Base-by-base conservation (phyloP, 2,888 invertebrate species). In the Brachypalpus laphriformis region DNA sequence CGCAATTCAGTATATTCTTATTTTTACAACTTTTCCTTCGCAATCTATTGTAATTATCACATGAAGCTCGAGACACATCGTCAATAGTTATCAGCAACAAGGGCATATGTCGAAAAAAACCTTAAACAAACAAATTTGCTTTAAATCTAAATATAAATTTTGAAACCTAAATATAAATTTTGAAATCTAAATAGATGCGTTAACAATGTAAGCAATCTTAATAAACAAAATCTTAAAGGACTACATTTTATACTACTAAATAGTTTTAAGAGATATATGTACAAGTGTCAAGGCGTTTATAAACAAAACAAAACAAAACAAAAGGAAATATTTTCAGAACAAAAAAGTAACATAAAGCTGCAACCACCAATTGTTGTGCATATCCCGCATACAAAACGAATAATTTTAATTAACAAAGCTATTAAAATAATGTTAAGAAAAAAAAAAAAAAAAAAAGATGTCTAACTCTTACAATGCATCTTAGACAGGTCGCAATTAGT, bases 281-380 rank as follows among this genome's bases (percentile, higher is more conserved):
- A 77, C 72, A 77, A 77, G 59, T 59, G 59, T 28, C n/a, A 75
- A 75, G 16, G 34, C 16, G 18, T 20, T 63, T 28, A 4, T 18
- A 22, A 22, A 28, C 6, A 31, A 31, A 31, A 8, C 6, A 8
- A 5, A 31, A 31, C 31, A 31, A 31, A 68, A 68, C 25, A 65
- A 65, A 18, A 76, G 2, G 37, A 0, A 68, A 34, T 49, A 28
- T 72, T n/a, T n/a, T n/a, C 49, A 72, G 25, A 80, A 54, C 57
- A 65, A 20, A 56, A 31, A 40, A 37, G 40, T 37, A 75, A 59
- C 80, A 66, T 80, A 25, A 68, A 68, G 74, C 54, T 83, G n/a
- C 59, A 75, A 85, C 85, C 85, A 85, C 81, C 75, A 85, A 81
- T 81, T 85, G 75, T 85, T 85, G 76, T 81, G 85, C 85, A 85